Evolutionary conservation across 2,797 vertebrate genomes (phyloP), one percentile per base, ranked within the genome.

Genomic region (Columba guinea): DNA sequence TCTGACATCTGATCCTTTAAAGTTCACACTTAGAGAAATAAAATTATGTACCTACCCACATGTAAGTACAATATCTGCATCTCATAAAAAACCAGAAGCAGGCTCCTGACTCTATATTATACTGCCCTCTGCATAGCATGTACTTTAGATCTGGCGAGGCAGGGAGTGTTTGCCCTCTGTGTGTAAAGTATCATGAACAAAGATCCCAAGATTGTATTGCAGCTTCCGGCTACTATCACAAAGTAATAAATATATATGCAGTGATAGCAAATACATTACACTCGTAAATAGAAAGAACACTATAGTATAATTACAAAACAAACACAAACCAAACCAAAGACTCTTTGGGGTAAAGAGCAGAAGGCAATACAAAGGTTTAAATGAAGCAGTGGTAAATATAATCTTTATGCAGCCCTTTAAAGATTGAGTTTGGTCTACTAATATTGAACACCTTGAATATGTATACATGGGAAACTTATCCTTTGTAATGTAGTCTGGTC

Each of bases 11-110:
- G 77, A 94, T 80, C 78, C 49, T 44, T 74, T 70, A 74, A 49
- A 91, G 84, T 91, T 91, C 78, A 94, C 73, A 71, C 85, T 80
- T 71, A 34, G 53, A 87, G 68, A 92, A 96, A 89, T 73, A 90
- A 69, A 92, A 79, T 91, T 37, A 27, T 6, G 2, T n/a, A 76
- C 35, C 34, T 48, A 51, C 32, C 37, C 46, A 35, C 0, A 1
- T 56, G 9, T 21, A 67, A 67, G 28, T 41, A 71, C 52, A 93
- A 75, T 68, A 77, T 5, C 62, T 62, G 21, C 64, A 70, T 68
- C 80, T 87, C 49, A 71, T 26, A 35, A 55, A 79, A n/a, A 55
- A 55, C n/a, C 0, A 60, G 8, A 71, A 48, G 24, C 23, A 52
- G 24, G 18, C 30, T 73, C 55, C n/a, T 2, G 2, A 41, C 20